phyloP scores from a whole-genome alignment of 2,113 vertebrate genomes.

The Melozone crissalis region DNA sequence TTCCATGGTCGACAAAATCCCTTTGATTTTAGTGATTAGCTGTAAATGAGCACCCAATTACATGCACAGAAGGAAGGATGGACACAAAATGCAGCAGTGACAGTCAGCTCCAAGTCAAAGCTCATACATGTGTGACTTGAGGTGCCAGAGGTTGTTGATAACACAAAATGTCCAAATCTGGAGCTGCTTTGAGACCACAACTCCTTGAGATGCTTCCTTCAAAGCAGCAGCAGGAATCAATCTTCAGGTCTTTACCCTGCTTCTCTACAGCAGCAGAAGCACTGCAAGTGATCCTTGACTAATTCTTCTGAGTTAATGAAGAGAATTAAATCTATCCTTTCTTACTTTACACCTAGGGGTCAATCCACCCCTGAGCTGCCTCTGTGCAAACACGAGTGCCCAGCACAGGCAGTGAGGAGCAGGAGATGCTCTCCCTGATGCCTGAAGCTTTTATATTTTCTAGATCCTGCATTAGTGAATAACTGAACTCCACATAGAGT shows the following conservation, averaged over 20 bases:
- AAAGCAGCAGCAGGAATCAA: not conserved
- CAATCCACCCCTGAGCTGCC: not conserved
- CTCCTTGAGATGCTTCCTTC: not conserved
- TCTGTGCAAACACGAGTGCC: not conserved
- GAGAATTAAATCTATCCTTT: not conserved
- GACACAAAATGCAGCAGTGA: not conserved
- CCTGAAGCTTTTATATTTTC: not conserved
- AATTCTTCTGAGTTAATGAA: not conserved
- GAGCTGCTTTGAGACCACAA: not conserved
- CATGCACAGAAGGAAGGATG: not conserved
- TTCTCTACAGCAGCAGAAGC: not conserved
- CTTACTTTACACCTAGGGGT: not conserved
- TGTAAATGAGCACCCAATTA: not conserved
- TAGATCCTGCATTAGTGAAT: not conserved
- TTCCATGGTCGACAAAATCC: not conserved
- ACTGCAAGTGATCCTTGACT: slow-evolving; percentile 4
- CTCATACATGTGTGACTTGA: accelerated
- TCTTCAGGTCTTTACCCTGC: not conserved
- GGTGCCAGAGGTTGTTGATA: not conserved
- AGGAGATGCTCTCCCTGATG: not conserved
- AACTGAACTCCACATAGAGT: not conserved
- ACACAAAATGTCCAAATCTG: not conserved
- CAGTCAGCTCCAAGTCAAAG: not conserved
- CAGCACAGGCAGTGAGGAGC: not conserved
- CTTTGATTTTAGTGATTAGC: not conserved